Base-by-base conservation (phyloP, 2,113 vertebrate genomes). In the Amphilophus citrinellus region DNA sequence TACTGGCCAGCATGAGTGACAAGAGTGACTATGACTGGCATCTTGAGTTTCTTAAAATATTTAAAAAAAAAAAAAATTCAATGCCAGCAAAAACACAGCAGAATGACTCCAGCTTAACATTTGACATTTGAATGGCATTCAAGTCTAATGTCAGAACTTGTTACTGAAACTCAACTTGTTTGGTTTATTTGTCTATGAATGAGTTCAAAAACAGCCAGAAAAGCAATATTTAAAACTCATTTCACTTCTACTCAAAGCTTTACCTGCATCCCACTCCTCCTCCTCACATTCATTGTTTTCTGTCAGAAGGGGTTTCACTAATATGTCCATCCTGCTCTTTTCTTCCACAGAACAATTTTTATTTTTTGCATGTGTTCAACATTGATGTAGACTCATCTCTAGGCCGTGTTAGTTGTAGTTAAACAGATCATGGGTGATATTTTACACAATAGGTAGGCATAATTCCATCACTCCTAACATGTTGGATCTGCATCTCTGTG, bases 51-150 rank as follows among this genome's bases (percentile, higher is more conserved):
- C 47, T 15, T 13, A 4, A 14, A 44, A 44, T 11, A 44, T 24
- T 24, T 24, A 22, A 22, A 22, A 22, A 22, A 22, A 32, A 32
- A 5, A 32, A 53, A 17, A 53, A 6, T 0, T 0, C 42, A 50
- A 11, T 30, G 27, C 65, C 42, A 47, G 65, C 5, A 3, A 66
- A 22, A 24, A 66, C 10, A 68, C 27, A 30, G 22, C 14, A 47
- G 47, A 71, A 71, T 50, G 0, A 1, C 24, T 3, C 0, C 4
- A 68, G 44, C 65, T 47, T 68, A 27, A 47, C 15, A 68, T 1
- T 15, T 10, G 17, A 18, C 65, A 68, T 14, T 50, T 68, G 22
- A 47, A 3, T 22, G 44, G 47, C 39, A 18, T 66, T 44, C 63
- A 66, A n/a, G 22, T 39, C 24, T 9, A 3, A 11, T 24, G 1